Base-by-base conservation (phyloP, 92 coral and sea anemone genomes). In the Palythoa grandis region DNA sequence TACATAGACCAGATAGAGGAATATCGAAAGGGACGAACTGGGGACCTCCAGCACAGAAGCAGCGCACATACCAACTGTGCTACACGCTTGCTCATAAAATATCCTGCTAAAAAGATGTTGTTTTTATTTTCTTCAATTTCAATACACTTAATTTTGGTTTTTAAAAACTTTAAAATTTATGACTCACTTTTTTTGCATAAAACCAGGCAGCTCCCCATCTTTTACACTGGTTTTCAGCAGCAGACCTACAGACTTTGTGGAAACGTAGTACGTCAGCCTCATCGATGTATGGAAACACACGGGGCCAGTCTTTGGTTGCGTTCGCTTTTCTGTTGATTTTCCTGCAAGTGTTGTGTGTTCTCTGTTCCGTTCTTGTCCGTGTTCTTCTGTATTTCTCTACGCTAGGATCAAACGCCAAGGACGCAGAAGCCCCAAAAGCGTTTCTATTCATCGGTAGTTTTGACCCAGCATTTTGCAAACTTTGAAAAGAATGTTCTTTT, bases 181-280 rank as follows among this genome's bases (percentile, higher is more conserved):
- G 38, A 39, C 56, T 72, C 17, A 72, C 77, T 3, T 43, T 91
- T 61, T 93, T 93, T 15, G 95, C 95, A 56, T 87, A 88, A 82
- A 93, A 82, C 95, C 95, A 93, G 2, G 92, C 95, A 3, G 92
- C 92, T 16, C 94, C 93, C 96, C 94, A 91, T 17, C 94, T 77
- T 17, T 91, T 84, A 22, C 94, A 88, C 40, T 91, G 94, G 15
- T 79, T 88, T 74, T 70, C 84, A 13, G 84, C 83, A 13, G 92
- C 94, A 13, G 96, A 93, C 25, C 86, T 93, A 48, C 92, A 91
- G 39, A 53, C 68, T 22, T 93, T 76, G 80, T 93, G 93, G 29
- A 82, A 84, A 23, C 89, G 88, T 23, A 43, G 82, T 0, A 87
- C 91, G 47, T 91, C 94, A 2, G 75, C 82, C 54, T 91, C 92